Evolutionary conservation across 2,888 invertebrate species (phyloP).

Genomic region (Apotomis capreana): DNA sequence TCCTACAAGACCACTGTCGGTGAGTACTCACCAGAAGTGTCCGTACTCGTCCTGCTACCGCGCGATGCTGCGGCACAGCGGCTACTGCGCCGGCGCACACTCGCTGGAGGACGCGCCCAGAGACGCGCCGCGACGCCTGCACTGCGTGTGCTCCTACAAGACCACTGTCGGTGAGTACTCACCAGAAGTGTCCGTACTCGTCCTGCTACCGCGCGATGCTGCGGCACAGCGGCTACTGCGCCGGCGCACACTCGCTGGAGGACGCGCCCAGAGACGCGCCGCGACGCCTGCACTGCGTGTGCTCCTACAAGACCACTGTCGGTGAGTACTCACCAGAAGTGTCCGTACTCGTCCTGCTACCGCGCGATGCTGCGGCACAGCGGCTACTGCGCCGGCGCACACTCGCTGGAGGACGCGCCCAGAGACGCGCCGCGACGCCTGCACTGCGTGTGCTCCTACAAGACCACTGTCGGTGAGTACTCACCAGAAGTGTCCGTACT

Average conservation of each 20-base stretch:
- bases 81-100: constrained; percentile 87
- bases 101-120: constrained; percentile 80
- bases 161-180: constrained; percentile 48
- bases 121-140: constrained; percentile 85
- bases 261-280: constrained; percentile 83
- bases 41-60: constrained; percentile 91
- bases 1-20: constrained; percentile 50
- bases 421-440: constrained; percentile 85
- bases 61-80: constrained; percentile 90
- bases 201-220: constrained; percentile 92
- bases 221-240: constrained; percentile 87
- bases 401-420: constrained; percentile 83
- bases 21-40: constrained; percentile 37
- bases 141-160: constrained; percentile 86
- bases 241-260: constrained; percentile 87
- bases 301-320: constrained; percentile 62
- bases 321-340: constrained; percentile 43
- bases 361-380: constrained; percentile 90
- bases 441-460: constrained; percentile 87
- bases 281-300: constrained; percentile 89
- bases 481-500: constrained; percentile 80
- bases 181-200: constrained; percentile 83
- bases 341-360: constrained; percentile 87
- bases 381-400: constrained; percentile 87
- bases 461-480: constrained; percentile 48